Evolutionary conservation across 2,888 invertebrate species (phyloP), one percentile per base, ranked within the genome.

Genomic region (Athalia rosae): DNA sequence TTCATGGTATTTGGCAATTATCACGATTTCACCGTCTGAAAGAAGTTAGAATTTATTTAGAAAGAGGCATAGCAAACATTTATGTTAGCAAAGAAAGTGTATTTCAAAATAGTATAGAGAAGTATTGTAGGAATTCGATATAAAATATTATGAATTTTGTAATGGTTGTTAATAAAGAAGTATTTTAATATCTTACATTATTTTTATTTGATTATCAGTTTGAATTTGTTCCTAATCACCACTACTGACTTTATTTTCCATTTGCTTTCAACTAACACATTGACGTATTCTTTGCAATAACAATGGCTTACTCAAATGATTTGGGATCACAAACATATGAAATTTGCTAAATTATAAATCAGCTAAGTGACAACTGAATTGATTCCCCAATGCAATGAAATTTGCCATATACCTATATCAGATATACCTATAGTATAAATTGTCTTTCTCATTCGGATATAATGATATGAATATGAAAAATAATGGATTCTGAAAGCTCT

Each of bases 131-230:
- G 61, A 61, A 59, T 74, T 74, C 28, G 74, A 74, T 74, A 74
- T 74, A 48, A 58, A 74, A 62, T 74, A 73, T 74, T 74, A 74
- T 61, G 74, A 74, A 74, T 74, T 74, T 74, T 74, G 74, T 74
- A 74, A 74, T 61, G 59, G 62, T 59, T 74, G 74, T 74, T 74
- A 74, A 74, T 74, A 74, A 74, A 74, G 74, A 74, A 74, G 59
- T 74, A 74, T 74, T 61, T 58, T 74, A 59, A 62, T 61, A 61
- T 74, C 74, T 74, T 56, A 74, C 7, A 74, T 74, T 71, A 71
- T 71, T 71, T 59, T 74, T 74, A 74, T 74, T 74, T 74, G 47
- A 61, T 74, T 48, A 59, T 43, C 74, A 45, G 74, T 11, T 47
- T 48, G 11, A 48, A n/a, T 47, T 74, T 61, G 8, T 74, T 74